Evolutionary conservation across 2,797 vertebrate genomes (phyloP).

Genomic region (Hylomyscus alleni): DNA sequence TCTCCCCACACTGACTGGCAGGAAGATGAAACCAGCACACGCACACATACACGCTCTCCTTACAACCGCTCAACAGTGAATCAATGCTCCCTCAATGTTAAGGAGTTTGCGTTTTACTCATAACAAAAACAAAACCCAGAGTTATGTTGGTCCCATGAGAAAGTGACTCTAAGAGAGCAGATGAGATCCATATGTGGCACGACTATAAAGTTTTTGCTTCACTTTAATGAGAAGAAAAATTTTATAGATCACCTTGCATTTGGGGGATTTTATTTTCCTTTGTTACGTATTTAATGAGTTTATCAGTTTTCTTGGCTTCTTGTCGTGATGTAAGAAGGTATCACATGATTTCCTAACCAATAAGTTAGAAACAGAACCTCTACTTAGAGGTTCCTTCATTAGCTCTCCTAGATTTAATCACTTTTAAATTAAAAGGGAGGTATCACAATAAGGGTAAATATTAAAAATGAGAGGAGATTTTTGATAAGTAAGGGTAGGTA

Average conservation of each 20-base stretch:
- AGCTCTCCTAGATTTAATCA: not conserved
- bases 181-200: not conserved
- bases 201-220: conserved; percentile 8
- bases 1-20: conserved; percentile 63
- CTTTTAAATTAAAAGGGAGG: not conserved
- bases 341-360: not conserved
- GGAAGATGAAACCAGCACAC: conserved; percentile 74
- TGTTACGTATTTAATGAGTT: not conserved
- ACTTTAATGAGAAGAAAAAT: conserved; percentile 1
- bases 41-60: not conserved
- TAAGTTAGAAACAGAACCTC: not conserved
- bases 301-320: not conserved
- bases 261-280: conserved; percentile 16
- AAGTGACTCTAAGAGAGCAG: not conserved
- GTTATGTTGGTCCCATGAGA: conserved; percentile 7
- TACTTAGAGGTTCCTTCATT: not conserved
- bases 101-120: conserved; percentile 21
- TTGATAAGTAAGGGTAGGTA: not conserved
- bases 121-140: not conserved
- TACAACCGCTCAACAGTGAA: conserved; percentile 71
- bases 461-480: conserved; percentile 16
- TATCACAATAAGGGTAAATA: not conserved
- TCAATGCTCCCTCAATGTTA: not conserved
- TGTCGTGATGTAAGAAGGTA: conserved; percentile 5
- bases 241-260: not conserved